Base-by-base conservation (phyloP, 2,888 invertebrate species). In the Trichogramma dendrolimi region DNA sequence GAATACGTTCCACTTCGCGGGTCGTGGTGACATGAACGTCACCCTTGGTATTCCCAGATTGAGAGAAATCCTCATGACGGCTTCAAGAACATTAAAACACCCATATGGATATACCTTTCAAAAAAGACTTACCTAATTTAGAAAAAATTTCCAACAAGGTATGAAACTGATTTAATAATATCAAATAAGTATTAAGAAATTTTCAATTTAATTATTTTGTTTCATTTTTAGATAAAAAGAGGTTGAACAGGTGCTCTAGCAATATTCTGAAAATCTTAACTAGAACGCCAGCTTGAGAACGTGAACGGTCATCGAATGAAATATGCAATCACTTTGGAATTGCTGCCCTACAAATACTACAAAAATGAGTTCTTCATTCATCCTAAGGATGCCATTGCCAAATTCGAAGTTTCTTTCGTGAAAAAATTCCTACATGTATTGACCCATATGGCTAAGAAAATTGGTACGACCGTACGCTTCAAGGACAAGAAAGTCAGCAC, bases 11-110 rank as follows among this genome's bases (percentile, higher is more conserved):
- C 99, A 99, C 78, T 99, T 99, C 79, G 99, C 99, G 72, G 99
- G 99, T 75, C 89, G 97, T 81, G 97, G 98, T 83, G 99, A 99
- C 81, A 99, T 99, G 97, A 99, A 99, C 83, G 98, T 99, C 0
- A 99, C 99, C 0, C 84, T 99, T n/a, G 99, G 99, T 84, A 98
- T 99, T 71, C 99, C 99, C 0, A 87, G 99, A 70, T 83, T 99
- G 5, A 82, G 96, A 70, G 99, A 99, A 85, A 96, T 99, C 70
- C 82, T 99, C 0, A 98, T 99, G 97, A 89, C 90, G 72, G 97
- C 96, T 0, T 91, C 94, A 1, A 86, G n/a, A 90, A 89, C 64
- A 91, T 97, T 8, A 94, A 94, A 80, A 99, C 99, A 0, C 99
- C 0, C 91, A 90, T 57, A 95, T 98, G 92, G 94, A 95, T 73